Evolutionary conservation across 2,113 vertebrate species (phyloP).

Genomic region (Petrocephalus zakoni): DNA sequence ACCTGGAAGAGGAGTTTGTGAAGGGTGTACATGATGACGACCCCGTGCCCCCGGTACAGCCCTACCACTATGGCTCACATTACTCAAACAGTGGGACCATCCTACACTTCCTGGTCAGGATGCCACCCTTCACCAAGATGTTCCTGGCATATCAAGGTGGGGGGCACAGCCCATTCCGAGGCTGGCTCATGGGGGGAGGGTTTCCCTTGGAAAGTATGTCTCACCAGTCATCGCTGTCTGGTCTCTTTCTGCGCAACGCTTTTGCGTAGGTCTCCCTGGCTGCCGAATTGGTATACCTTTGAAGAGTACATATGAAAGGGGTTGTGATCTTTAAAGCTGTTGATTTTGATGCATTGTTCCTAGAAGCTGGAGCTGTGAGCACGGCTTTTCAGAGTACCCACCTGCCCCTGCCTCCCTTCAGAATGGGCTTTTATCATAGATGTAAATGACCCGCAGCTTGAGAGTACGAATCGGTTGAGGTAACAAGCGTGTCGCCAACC

Average conservation of each 20-base stretch:
- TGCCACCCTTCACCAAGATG: constrained; percentile 98
- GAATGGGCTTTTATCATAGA: background rate
- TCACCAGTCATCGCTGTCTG: background rate
- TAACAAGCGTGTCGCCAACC: background rate
- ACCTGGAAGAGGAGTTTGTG: constrained; percentile 91
- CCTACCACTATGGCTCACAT: constrained; percentile 97
- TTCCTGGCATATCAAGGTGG: constrained; percentile 96
- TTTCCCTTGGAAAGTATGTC: background rate
- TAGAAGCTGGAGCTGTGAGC: background rate
- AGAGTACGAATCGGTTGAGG: too few species aligned
- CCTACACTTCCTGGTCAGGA: constrained; percentile 92
- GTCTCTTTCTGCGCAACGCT: background rate
- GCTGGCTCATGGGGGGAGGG: background rate
- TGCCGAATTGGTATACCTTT: background rate
- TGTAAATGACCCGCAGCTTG: background rate
- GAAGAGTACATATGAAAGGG: background rate
- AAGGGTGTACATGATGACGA: constrained; percentile 91
- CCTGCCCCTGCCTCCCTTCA: background rate
- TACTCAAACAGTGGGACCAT: constrained; percentile 98
- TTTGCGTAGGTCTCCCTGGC: background rate
- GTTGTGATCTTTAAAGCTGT: constrained; percentile 8
- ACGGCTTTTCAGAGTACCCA: background rate
- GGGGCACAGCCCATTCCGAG: background rate
- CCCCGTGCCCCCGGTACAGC: constrained; percentile 95
- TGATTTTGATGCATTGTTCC: constrained; percentile 8